Evolutionary conservation across 1,140 invertebrate genomes (phyloP).

Genomic region (Neuroterus valhalla): DNA sequence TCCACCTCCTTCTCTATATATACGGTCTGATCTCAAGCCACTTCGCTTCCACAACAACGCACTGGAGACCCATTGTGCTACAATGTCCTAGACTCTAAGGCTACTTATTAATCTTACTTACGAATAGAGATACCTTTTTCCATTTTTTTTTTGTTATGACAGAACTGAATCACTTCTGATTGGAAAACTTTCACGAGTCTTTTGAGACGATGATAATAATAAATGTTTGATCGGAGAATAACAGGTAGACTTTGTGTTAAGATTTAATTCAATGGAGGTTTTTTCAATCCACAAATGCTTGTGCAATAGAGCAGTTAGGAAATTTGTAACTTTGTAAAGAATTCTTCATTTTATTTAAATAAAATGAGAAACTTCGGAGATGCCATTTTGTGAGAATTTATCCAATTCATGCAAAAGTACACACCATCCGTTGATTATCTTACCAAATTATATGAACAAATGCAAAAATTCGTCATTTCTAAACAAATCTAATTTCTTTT

Average conservation of each 20-base stretch:
- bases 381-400: no score
- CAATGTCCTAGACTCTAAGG: not conserved
- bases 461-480: no score
- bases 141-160: conserved; percentile 14
- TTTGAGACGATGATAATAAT: not conserved
- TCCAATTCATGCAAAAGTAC: no score
- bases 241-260: not conserved
- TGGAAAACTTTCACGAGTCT: conserved; percentile 6
- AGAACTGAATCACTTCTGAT: conserved; percentile 19
- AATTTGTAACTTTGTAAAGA: no score
- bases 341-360: no score
- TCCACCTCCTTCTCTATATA: not conserved
- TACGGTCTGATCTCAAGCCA: conserved; percentile 16
- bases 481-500: no score
- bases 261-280: no score
- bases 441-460: no score
- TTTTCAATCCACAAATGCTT: no score
- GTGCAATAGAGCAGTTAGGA: no score
- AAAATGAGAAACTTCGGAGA: no score
- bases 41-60: conserved; percentile 22
- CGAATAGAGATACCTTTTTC: conserved; percentile 5
- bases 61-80: conserved; percentile 1
- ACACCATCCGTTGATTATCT: no score
- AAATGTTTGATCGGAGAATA: not conserved
- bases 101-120: conserved; percentile 20